Evolutionary conservation across 2,113 vertebrate genomes (phyloP).

Genomic region (Apteryx owenii): DNA sequence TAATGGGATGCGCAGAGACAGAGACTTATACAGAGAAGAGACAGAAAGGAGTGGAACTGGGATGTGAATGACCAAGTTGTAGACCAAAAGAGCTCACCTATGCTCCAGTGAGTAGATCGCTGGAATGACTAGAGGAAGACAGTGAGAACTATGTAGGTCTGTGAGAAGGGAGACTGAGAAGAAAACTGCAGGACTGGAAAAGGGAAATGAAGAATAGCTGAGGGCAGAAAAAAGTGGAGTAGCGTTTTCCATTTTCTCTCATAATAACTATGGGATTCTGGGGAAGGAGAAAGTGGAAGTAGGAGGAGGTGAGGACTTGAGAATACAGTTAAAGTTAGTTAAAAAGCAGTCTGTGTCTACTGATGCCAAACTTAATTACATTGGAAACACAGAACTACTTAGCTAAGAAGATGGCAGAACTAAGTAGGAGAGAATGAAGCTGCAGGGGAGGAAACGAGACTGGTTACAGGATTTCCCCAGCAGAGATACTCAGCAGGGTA

Average conservation of each 20-base stretch:
- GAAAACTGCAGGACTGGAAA: background rate
- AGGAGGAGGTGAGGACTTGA: background rate
- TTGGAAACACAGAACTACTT: background rate
- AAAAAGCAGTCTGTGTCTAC: background rate
- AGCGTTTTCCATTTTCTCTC: too few species aligned
- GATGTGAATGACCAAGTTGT: background rate
- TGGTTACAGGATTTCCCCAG: background rate
- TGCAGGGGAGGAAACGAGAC: background rate
- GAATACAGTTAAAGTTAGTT: background rate
- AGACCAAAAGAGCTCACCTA: background rate
- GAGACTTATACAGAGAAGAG: background rate
- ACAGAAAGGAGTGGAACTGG: background rate
- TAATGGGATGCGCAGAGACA: background rate
- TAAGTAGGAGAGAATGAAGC: background rate
- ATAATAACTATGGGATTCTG: background rate
- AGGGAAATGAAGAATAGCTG: background rate
- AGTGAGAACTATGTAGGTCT: background rate
- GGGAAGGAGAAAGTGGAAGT: too few species aligned
- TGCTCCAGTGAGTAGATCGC: background rate
- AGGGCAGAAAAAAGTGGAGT: background rate
- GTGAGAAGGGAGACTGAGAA: background rate
- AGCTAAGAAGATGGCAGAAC: background rate
- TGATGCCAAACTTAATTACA: background rate
- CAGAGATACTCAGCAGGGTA: background rate
- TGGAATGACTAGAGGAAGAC: background rate